A percentile compares a stretch with the other conserved stretches of the same genome.
Conservation (phyloP, 2,888 invertebrate species). For the Cryptocheilus praepositus region DNA sequence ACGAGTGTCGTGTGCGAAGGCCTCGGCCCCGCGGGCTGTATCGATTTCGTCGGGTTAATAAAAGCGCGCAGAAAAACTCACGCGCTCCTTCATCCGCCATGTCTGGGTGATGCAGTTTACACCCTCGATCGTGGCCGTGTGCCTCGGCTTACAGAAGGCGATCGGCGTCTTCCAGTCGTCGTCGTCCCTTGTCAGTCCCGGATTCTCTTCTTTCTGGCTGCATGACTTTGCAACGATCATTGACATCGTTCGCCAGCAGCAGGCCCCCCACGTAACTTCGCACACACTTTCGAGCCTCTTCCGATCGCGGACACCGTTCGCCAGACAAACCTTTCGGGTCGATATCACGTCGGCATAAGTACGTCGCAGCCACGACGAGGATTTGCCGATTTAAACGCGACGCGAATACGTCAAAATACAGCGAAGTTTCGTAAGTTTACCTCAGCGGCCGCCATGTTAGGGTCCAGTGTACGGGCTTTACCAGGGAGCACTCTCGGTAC, state of each 20-base stretch:
- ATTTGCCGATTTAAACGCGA: constrained; percentile 26
- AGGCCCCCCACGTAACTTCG: constrained; percentile 9
- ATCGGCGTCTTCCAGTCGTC: constrained; percentile 84
- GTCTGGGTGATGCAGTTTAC: constrained; percentile 82
- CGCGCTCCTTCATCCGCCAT: constrained; percentile 96
- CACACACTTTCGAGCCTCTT: constrained; percentile 17
- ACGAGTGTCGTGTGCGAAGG: neutral
- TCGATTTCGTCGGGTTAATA: constrained; percentile 10
- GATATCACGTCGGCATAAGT: constrained; percentile 23
- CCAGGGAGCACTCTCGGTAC: constrained; percentile 3
- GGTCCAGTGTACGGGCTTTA: constrained; percentile 14
- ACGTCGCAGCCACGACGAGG: neutral
- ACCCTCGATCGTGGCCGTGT: constrained; percentile 84
- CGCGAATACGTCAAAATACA: constrained; percentile 28
- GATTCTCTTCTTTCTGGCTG: constrained; percentile 45
- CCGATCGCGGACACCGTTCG: constrained; percentile 25
- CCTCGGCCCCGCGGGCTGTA: neutral
- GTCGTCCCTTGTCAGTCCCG: constrained; percentile 54
- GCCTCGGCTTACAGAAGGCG: constrained; percentile 84
- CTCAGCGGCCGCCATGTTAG: constrained; percentile 54
- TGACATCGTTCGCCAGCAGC: constrained; percentile 50
- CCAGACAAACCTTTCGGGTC: too few relatives aligned
- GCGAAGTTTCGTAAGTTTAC: constrained; percentile 51
- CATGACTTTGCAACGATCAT: constrained; percentile 52
- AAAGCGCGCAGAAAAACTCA: constrained; percentile 69